phyloP scores from a whole-genome alignment of 2,113 vertebrate species.

The Hipposideros armiger region DNA sequence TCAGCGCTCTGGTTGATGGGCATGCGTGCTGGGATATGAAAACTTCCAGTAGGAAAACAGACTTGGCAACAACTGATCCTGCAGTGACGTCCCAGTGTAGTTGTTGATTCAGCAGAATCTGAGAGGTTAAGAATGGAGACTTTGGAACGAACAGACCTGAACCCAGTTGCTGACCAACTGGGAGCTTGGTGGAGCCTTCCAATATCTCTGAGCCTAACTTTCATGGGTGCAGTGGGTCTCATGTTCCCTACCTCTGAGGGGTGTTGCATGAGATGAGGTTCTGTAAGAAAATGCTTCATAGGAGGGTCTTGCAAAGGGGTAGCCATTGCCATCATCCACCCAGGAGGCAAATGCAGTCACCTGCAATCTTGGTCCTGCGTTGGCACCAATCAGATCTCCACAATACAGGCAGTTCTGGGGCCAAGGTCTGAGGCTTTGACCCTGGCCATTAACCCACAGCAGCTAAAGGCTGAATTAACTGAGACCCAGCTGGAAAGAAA shows the following conservation, averaged over 20 bases:
- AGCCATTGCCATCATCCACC: neutral
- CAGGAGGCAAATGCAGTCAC: neutral
- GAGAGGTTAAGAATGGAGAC: neutral
- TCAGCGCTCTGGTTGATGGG: neutral
- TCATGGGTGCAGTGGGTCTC: neutral
- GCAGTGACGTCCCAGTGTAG: neutral
- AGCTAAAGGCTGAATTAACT: neutral
- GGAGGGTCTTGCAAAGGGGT: neutral
- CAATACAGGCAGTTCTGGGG: slow-evolving; percentile 65
- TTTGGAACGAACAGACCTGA: neutral
- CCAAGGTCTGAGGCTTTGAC: neutral
- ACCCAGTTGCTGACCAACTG: neutral
- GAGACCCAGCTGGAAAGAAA: neutral
- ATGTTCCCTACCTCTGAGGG: neutral
- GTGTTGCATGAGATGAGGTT: neutral
- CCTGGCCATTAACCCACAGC: neutral
- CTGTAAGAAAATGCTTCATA: neutral
- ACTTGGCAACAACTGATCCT: neutral
- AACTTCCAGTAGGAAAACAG: neutral
- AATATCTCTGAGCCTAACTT: neutral
- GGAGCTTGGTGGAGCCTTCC: neutral
- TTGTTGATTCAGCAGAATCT: neutral
- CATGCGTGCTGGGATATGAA: neutral
- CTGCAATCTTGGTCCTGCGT: neutral
- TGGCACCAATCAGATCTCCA: slow-evolving; percentile 73